Evolutionary conservation across 1,140 invertebrate genomes (phyloP), one percentile per base, ranked within the genome.

Genomic region (Bombus polaris): DNA sequence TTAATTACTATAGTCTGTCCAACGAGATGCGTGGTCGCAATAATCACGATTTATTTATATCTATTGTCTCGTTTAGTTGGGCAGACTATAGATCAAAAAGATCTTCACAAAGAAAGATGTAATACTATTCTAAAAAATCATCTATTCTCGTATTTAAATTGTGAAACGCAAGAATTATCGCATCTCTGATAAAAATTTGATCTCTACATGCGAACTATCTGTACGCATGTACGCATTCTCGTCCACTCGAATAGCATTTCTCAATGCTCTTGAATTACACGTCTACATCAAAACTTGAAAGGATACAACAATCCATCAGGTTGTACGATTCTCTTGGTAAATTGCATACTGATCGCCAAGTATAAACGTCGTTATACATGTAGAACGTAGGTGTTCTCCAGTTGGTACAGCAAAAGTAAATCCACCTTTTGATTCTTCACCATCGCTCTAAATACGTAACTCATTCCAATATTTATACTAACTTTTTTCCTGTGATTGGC

Each of bases 351-450:
- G 42, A 13, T 25, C 6, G 39, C 15, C 39, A 15, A 10, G 65
- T 35, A 79, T 79, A 68, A 68, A 47, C 44, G 25, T 68, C 42
- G 13, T 68, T 42, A 68, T 32, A 44, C 32, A 25, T 79, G 35
- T 66, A 37, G 4, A 62, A 15, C 39, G 59, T 78, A 65, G 76
- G 62, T 32, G 62, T 66, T n/a, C 39, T 78, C 39, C 59, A 78
- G 39, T 66, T 78, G 76, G n/a, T 62, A 66, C 15, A n/a, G 18
- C 9, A 44, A 78, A 65, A 57, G 12, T 12, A 35, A 75, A 32
- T 59, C 15, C 13, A 59, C 28, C 53, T n/a, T 59, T 15, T 57
- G 32, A 22, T 35, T 53, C 22, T 59, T 76, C 28, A 1, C 9
- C 53, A 6, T 39, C 25, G 8, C 3, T 39, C 2, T 25, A 22